These are phyloP conservation scores for Rhamnusium bicolor DNA, from an alignment of 2,888 invertebrate genomes.

Conservation along the genomic window DNA sequence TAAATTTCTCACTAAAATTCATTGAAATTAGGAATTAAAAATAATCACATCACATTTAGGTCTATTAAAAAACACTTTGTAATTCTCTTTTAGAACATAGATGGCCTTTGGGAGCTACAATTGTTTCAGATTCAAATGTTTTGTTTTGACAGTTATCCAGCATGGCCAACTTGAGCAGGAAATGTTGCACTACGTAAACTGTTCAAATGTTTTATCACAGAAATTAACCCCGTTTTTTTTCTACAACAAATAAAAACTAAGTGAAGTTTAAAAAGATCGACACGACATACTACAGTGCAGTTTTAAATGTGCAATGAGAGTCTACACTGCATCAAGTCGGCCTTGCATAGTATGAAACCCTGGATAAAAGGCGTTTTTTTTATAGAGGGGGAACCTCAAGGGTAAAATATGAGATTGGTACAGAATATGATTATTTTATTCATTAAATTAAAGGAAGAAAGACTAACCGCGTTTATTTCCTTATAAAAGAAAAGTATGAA, in stretches of 20 bases:
- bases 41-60: slow-evolving; percentile 40
- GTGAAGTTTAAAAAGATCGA: slow-evolving; percentile 47
- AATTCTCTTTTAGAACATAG: slow-evolving; percentile 41
- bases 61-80: slow-evolving; percentile 30
- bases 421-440: slow-evolving; percentile 55
- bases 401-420: slow-evolving; percentile 63
- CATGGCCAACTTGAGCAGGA: slow-evolving; percentile 51
- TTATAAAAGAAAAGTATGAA: slow-evolving; percentile 25
- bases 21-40: slow-evolving; percentile 27
- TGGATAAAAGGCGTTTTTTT: slow-evolving; percentile 68
- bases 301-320: slow-evolving; percentile 61
- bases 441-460: slow-evolving; percentile 50
- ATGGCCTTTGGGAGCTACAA: slow-evolving; percentile 46
- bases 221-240: slow-evolving; percentile 29
- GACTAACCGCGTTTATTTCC: slow-evolving; percentile 42
- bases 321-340: slow-evolving; percentile 62
- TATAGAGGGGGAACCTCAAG: slow-evolving; percentile 67
- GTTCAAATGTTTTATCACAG: slow-evolving; percentile 21
- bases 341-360: slow-evolving; percentile 68
- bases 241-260: slow-evolving; percentile 32
- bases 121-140: slow-evolving; percentile 47
- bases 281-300: slow-evolving; percentile 57
- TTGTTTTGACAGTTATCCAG: slow-evolving; percentile 50
- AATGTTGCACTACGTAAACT: slow-evolving; percentile 43
- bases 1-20: slow-evolving; percentile 33